Evolutionary conservation across 1,140 invertebrate genomes (phyloP).

Genomic region (Lordiphosa clarofinis): DNA sequence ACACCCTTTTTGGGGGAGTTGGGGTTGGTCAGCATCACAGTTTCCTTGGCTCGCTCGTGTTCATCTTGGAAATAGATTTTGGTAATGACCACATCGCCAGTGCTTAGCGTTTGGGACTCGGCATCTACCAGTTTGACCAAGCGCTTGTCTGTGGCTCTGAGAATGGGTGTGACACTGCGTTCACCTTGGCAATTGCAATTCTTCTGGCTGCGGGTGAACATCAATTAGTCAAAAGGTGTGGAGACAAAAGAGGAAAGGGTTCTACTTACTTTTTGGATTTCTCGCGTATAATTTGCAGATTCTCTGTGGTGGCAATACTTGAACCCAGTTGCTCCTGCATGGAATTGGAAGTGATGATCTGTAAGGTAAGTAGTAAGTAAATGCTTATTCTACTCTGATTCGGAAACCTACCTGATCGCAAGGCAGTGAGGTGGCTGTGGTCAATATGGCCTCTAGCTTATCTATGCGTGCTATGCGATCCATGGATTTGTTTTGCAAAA

Average conservation of each 20-base stretch:
- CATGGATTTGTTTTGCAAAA: conserved; percentile 90
- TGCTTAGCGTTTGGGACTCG: conserved; percentile 91
- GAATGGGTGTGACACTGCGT: conserved; percentile 63
- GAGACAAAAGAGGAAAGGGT: background rate
- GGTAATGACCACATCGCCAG: conserved; percentile 95
- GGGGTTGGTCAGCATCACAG: conserved; percentile 78
- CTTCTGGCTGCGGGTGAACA: conserved; percentile 51
- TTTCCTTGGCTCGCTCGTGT: conserved; percentile 82
- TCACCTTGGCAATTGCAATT: conserved; percentile 77
- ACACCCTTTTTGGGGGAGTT: conserved; percentile 74
- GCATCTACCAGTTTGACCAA: conserved; percentile 77
- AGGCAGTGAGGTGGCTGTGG: conserved; percentile 85
- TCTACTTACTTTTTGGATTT: conserved; percentile 70
- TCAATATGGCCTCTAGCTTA: conserved; percentile 90
- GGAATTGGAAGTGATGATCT: conserved; percentile 73
- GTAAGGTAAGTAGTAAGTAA: background rate
- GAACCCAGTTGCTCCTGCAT: conserved; percentile 75
- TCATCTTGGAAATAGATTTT: conserved; percentile 91
- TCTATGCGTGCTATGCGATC: conserved; percentile 93
- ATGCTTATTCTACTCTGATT: too few relatives aligned
- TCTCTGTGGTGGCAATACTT: conserved; percentile 72
- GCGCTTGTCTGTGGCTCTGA: conserved; percentile 46
- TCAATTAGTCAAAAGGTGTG: background rate
- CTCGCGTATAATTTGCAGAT: conserved; percentile 73
- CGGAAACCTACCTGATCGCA: conserved; percentile 67